Conservation (phyloP, 2,113 vertebrate species). For the Ammospiza nelsoni region DNA sequence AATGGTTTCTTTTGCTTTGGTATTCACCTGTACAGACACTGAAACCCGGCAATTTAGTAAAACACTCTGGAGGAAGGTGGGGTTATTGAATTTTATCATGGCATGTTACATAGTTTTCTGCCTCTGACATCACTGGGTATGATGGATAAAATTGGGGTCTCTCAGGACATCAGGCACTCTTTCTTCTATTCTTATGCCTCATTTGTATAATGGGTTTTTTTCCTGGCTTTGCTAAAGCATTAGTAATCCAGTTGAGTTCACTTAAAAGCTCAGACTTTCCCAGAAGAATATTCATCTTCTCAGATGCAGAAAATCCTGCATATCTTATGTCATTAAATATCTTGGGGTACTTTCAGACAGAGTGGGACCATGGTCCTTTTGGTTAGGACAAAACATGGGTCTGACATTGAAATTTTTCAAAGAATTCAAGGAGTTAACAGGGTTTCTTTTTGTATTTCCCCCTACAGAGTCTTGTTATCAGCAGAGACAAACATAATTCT, state of each 20-base stretch:
- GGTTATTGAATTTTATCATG: background rate
- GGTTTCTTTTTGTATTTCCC: background rate
- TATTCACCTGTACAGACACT: background rate
- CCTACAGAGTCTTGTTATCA: background rate
- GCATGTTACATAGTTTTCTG: background rate
- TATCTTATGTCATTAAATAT: background rate
- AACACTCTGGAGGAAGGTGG: background rate
- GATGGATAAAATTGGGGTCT: background rate
- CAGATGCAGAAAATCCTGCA: background rate
- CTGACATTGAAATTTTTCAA: background rate
- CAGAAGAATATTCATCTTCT: background rate
- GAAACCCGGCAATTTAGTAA: background rate
- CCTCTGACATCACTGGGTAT: background rate
- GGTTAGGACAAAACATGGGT: background rate
- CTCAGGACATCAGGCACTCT: background rate
- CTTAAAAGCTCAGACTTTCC: background rate
- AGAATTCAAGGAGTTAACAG: background rate
- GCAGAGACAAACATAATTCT: slow-evolving; percentile 6
- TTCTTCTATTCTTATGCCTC: background rate
- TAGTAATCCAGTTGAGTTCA: background rate
- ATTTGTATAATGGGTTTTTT: background rate
- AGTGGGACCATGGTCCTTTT: background rate
- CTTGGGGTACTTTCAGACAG: background rate
- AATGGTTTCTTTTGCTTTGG: background rate
- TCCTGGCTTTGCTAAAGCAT: background rate